Evolutionary conservation across 2,888 invertebrate genomes (phyloP), one percentile per base, ranked within the genome.

Genomic region (Notodonta dromedarius): DNA sequence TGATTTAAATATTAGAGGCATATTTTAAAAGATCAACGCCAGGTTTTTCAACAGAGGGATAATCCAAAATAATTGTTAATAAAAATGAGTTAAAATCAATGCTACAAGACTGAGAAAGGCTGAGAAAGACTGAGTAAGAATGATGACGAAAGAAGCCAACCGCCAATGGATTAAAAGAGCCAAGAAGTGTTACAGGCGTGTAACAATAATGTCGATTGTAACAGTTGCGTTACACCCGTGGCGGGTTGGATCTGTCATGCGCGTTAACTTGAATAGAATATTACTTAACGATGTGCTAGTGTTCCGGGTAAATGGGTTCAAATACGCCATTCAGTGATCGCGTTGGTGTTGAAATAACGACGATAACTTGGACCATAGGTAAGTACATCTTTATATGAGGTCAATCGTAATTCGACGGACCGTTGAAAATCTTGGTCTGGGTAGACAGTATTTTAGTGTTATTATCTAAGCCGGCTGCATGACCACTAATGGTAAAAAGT

Each of bases 201-300:
- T 54, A 54, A 35, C 54, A 54, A 54, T 54, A 54, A 54, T 54
- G 39, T n/a, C 54, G 54, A 54, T 54, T 39, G 54, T 54, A 54
- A 54, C 52, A 52, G 11, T 52, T 52, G 52, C 52, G 32, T 52
- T 32, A 32, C 52, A 32, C 24, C 24, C 54, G 39, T 32, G 39
- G 39, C 39, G 35, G 39, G 6, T 16, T 7, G n/a, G 12, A 54
- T 54, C 54, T 54, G 54, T 54, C 54, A 54, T 39, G 54, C 54
- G 54, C 54, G 39, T 54, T 54, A 39, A 35, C 39, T 39, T 54
- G 35, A 54, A 54, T 54, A 54, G n/a, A 54, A 39, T 54, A 39
- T 54, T 54, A 54, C 54, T 54, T 39, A 54, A 54, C 54, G 39
- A 54, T 39, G 39, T 54, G 14, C 54, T 16, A 8, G 12, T 53